Evolutionary conservation across 2,888 invertebrate species (phyloP).

Genomic region (Melinaea menophilus): DNA sequence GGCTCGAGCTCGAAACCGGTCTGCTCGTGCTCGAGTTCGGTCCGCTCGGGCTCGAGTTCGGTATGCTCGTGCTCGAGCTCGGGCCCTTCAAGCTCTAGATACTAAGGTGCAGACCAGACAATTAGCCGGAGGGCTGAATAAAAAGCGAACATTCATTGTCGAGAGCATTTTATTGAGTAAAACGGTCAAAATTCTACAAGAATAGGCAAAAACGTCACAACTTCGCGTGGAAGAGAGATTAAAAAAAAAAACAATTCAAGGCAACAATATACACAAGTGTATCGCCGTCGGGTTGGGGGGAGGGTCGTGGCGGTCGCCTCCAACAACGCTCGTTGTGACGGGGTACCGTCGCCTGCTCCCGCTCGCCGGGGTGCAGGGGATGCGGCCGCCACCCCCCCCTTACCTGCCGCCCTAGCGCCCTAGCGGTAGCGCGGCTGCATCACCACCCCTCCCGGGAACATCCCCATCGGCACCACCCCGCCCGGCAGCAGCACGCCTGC

Average conservation of each 20-base stretch:
- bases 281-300: conserved; percentile 38
- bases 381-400: conserved; percentile 21
- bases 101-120: conserved; percentile 29
- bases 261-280: conserved; percentile 60
- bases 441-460: conserved; percentile 77
- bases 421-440: conserved; percentile 94
- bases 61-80: conserved; percentile 11
- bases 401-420: conserved; percentile 44
- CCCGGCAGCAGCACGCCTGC: conserved; percentile 74
- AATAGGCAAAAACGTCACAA: conserved; percentile 78
- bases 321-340: conserved; percentile 77
- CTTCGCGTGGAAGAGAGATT: conserved; percentile 72
- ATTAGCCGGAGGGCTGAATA: conserved; percentile 42
- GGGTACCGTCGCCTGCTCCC: conserved; percentile 48
- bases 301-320: conserved; percentile 77
- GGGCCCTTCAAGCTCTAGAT: conserved; percentile 23
- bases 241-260: conserved; percentile 71
- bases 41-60: conserved; percentile 18
- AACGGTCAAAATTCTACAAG: conserved; percentile 76
- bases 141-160: conserved; percentile 53
- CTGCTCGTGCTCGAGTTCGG: conserved; percentile 15
- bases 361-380: conserved; percentile 18
- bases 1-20: background rate
- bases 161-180: conserved; percentile 75
- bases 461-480: conserved; percentile 71